A percentile compares a stretch with the other conserved stretches of the same genome.
phyloP scores from a whole-genome alignment of 64 coral and sea anemone species.

The Platygyra sinensis region DNA sequence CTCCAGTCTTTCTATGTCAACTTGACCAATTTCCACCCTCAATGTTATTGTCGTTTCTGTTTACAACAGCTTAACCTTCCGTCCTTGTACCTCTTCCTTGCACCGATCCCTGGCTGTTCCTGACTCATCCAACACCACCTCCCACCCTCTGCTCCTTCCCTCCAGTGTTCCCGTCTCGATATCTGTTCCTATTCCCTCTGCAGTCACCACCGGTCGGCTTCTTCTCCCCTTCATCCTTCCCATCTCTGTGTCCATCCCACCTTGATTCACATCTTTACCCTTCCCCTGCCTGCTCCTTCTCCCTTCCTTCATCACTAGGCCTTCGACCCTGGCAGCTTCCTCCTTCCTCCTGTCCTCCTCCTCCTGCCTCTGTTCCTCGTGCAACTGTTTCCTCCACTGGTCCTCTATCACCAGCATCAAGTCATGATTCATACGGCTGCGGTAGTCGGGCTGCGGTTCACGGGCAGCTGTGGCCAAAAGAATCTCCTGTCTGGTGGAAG shows the following conservation, averaged over 20 bases:
- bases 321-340: slow-evolving; percentile 27
- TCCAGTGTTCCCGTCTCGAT: not conserved
- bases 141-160: not conserved
- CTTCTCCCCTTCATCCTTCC: not conserved
- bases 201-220: not conserved
- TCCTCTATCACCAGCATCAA: slow-evolving; percentile 72
- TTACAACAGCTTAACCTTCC: not conserved
- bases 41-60: too few species aligned
- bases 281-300: slow-evolving; percentile 43
- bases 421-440: slow-evolving; percentile 69
- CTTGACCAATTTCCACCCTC: too few species aligned
- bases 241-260: not conserved
- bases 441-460: slow-evolving; percentile 72
- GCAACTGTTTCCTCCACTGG: slow-evolving; percentile 90
- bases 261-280: not conserved
- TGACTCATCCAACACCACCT: not conserved
- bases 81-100: not conserved
- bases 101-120: not conserved
- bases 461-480: slow-evolving; percentile 59
- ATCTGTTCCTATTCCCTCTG: not conserved
- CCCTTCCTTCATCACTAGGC: slow-evolving; percentile 45
- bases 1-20: too few species aligned
- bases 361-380: slow-evolving; percentile 66
- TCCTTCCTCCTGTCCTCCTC: slow-evolving; percentile 45
- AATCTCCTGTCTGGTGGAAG: slow-evolving; percentile 76